phyloP scores from a whole-genome alignment of 2,113 vertebrate genomes.

The Xiphophorus couchianus region DNA sequence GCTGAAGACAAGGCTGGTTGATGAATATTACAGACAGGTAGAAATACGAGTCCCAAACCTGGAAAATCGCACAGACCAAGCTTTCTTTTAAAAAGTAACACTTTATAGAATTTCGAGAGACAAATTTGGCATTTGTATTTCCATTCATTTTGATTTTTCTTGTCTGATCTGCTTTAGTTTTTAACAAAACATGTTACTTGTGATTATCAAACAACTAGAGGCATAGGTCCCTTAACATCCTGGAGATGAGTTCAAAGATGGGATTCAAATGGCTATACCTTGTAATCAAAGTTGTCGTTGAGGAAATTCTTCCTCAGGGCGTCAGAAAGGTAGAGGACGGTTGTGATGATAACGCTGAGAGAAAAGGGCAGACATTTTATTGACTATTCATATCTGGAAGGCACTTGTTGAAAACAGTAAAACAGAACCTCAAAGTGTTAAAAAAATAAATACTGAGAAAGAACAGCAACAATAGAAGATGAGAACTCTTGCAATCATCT shows the following conservation, averaged over 20 bases:
- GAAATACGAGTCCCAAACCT: conserved; percentile 99
- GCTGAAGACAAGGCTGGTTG: conserved; percentile 96
- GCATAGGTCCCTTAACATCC: not conserved
- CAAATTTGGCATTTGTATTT: no score
- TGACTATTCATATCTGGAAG: no score
- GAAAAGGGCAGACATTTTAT: conserved; percentile 32
- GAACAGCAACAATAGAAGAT: not conserved
- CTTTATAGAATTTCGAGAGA: not conserved
- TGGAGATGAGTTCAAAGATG: not conserved
- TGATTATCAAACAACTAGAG: not conserved
- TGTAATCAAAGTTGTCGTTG: conserved; percentile 97
- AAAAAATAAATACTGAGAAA: not conserved
- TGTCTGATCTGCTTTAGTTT: not conserved
- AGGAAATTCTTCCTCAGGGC: conserved; percentile 98
- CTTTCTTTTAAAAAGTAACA: not conserved
- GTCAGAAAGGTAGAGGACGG: conserved; percentile 96
- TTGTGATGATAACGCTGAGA: conserved; percentile 96
- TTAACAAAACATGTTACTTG: not conserved
- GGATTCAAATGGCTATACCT: conserved; percentile 74
- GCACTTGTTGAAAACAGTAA: not conserved
- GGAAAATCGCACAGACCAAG: conserved; percentile 14
- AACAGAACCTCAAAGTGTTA: not conserved
- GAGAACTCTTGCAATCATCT: not conserved
- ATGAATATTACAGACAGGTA: conserved; percentile 99
- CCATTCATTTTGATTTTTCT: not conserved